phyloP scores from a whole-genome alignment of 2,888 invertebrate genomes.

The Ichneumoninae sp. region DNA sequence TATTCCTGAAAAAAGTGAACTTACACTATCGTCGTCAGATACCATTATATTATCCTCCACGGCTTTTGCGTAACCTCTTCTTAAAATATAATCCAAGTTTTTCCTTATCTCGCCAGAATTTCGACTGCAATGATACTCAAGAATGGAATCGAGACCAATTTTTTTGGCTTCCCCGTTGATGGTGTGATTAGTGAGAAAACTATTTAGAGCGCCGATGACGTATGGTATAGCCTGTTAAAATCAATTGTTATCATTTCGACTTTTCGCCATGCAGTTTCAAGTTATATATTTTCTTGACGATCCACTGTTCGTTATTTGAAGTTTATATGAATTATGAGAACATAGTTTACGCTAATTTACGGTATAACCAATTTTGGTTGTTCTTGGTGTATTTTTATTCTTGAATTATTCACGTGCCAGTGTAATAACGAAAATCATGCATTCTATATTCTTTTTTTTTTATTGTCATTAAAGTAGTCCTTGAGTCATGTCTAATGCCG shows the following conservation, averaged over 20 bases:
- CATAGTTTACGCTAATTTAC: no score
- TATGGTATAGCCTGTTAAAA: conserved; percentile 76
- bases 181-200: conserved; percentile 84
- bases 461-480: no score
- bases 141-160: conserved; percentile 74
- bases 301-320: no score
- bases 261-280: background rate
- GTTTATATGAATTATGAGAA: no score
- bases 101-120: conserved; percentile 76
- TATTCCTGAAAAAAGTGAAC: conserved; percentile 36
- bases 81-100: conserved; percentile 77
- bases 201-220: conserved; percentile 84
- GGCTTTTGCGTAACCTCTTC: conserved; percentile 71
- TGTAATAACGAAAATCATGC: no score
- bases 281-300: no score
- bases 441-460: no score
- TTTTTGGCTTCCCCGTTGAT: conserved; percentile 85
- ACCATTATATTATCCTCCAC: conserved; percentile 70
- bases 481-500: no score
- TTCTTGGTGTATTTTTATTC: no score
- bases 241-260: background rate
- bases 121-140: conserved; percentile 76
- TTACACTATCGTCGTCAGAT: conserved; percentile 78
- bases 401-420: no score
- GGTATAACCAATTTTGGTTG: no score